A percentile compares a stretch with the other conserved stretches of the same genome.
Evolutionary conservation across 2,797 vertebrate species (phyloP).

Genomic region (Galaxias olidus): DNA sequence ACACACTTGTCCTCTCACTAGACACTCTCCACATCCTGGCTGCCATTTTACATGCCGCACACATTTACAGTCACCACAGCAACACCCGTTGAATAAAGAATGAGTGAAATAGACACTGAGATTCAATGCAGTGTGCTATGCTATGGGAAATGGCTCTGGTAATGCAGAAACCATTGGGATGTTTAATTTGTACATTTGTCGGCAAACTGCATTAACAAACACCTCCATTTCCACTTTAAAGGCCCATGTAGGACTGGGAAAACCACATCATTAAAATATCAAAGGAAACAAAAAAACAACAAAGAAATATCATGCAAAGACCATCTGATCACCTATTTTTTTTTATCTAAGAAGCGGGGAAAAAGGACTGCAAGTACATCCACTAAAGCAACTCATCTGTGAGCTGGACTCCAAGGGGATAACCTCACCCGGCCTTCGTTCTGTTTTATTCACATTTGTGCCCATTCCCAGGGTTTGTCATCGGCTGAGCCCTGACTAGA

Average conservation of each 20-base stretch:
- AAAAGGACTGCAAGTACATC: constrained; percentile 24
- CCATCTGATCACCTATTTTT: constrained; percentile 10
- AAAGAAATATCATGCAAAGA: constrained; percentile 1
- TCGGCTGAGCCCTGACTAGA: constrained; percentile 49
- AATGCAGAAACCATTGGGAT: constrained; percentile 17
- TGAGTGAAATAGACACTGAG: not conserved
- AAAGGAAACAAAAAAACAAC: constrained; percentile 27
- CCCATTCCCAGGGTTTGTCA: constrained; percentile 49
- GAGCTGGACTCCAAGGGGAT: constrained; percentile 27
- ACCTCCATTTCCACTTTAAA: constrained; percentile 27
- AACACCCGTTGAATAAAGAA: constrained; percentile 5
- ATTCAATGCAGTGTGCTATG: not conserved
- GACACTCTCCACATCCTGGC: not conserved
- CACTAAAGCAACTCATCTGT: not conserved
- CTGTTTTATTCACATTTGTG: constrained; percentile 57
- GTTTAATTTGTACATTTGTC: constrained; percentile 16
- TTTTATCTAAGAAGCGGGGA: constrained; percentile 22
- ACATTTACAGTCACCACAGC: not conserved
- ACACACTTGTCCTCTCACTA: not conserved
- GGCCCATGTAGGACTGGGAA: constrained; percentile 22
- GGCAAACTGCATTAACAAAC: constrained; percentile 21
- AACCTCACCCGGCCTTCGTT: constrained; percentile 40
- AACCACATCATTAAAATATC: constrained; percentile 40
- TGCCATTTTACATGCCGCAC: not conserved
- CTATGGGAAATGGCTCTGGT: not conserved